Base-by-base conservation (phyloP, 2,113 vertebrate genomes). In the Crotalus viridis region DNA sequence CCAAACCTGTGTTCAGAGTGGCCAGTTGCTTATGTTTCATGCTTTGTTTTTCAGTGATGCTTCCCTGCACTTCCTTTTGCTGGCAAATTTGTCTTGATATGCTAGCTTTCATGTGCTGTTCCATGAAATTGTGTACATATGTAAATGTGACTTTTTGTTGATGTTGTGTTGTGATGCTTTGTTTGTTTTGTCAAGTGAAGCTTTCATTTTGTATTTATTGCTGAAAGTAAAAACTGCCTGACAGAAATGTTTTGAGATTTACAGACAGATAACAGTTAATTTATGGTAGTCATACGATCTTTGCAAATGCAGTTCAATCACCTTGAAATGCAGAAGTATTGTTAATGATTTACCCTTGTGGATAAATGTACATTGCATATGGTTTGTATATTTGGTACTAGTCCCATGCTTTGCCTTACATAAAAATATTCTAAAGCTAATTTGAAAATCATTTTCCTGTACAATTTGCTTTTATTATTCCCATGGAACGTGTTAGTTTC, bases 161-260 rank as follows among this genome's bases (percentile, higher is more conserved):
- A 81, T 81, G n/a, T 39, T 88, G 55, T 0, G 46, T 85, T 91
- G 43, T 21, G 61, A 54, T 1, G 28, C 1, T 0, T 81, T 28
- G 43, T 0, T 13, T 88, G 88, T 24, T 0, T 6, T 24, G 0
- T 0, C 2, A 4, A 1, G 12, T 46, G 39, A 86, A 0, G 0
- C 28, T 56, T 88, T 89, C 0, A 0, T 33, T 88, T 48, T 86
- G 5, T 0, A 0, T 15, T 28, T 85, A 4, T 3, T 64, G 1
- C 39, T 87, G 48, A 61, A 10, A 26, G 88, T 90, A 6, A 24
- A 24, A 54, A n/a, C 6, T 61, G 24, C 64, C 24, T 85, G 0
- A 43, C 1, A 0, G 56, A 4, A 13, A 55, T 89, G 24, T 55
- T 88, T 55, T 88, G 2, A 19, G 6, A 3, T 0, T 28, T 10